These are phyloP conservation scores for Drymonia ruficornis DNA, from an alignment of 2,888 invertebrate species.

Conservation along the genomic window DNA sequence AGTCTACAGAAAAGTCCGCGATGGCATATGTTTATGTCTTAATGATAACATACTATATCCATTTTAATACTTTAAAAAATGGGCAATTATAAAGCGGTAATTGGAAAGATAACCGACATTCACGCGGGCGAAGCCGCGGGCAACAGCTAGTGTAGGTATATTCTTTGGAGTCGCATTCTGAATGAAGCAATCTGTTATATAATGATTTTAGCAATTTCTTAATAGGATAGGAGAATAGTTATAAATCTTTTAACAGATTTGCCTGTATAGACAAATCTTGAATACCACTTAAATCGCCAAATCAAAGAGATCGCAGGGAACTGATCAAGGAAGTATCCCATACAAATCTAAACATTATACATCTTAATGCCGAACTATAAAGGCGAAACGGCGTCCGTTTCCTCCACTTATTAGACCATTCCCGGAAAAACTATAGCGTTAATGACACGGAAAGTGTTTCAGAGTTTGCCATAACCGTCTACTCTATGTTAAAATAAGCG, in stretches of 20 bases:
- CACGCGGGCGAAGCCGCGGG: too few species aligned
- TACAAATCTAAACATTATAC: constrained; percentile 2
- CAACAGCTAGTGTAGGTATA: too few species aligned
- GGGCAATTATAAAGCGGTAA: too few species aligned
- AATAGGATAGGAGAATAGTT: too few species aligned
- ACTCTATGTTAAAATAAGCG: neutral
- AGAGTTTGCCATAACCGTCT: neutral
- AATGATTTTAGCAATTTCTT: too few species aligned
- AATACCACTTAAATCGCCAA: neutral
- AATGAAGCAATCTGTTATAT: too few species aligned
- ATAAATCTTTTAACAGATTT: neutral
- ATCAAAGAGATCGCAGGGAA: constrained; percentile 1
- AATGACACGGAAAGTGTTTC: neutral
- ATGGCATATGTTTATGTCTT: too few species aligned
- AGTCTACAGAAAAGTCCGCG: too few species aligned
- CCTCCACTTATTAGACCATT: constrained; percentile 1
- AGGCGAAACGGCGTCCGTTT: constrained; percentile 6
- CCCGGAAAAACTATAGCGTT: constrained; percentile 5
- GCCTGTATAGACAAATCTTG: neutral
- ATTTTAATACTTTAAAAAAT: too few species aligned
- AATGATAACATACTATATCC: too few species aligned
- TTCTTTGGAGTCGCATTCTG: too few species aligned
- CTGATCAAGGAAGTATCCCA: neutral
- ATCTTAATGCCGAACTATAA: constrained; percentile 1
- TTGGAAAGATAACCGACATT: too few species aligned